A percentile compares a stretch with the other conserved stretches of the same genome.
Evolutionary conservation across 2,888 invertebrate genomes (phyloP).

Genomic region (Lochmaea crataegi): DNA sequence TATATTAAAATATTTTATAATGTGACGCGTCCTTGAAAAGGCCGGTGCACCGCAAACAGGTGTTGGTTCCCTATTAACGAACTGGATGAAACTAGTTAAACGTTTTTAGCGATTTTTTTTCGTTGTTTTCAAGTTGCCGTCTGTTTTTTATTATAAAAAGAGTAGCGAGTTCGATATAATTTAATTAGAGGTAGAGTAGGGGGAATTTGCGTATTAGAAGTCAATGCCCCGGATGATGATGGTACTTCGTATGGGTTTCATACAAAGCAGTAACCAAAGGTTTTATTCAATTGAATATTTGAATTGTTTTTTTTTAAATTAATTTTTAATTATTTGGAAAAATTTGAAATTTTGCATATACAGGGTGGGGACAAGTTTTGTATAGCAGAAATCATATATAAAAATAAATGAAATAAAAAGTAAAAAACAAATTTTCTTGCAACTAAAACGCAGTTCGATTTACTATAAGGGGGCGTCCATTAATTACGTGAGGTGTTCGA

Average conservation of each 20-base stretch:
- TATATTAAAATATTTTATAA: constrained; percentile 30
- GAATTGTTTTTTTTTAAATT: neutral
- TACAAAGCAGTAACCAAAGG: neutral
- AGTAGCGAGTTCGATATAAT: neutral
- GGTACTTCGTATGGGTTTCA: neutral
- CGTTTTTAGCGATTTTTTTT: neutral
- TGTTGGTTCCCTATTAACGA: neutral
- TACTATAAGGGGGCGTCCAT: too few relatives aligned
- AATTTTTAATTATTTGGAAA: too few relatives aligned
- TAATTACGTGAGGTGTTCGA: too few relatives aligned
- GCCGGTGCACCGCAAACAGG: constrained; percentile 3
- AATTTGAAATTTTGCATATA: too few relatives aligned
- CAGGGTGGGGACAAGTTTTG: too few relatives aligned
- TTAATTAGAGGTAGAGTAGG: constrained; percentile 12
- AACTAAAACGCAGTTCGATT: too few relatives aligned
- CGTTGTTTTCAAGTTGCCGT: neutral
- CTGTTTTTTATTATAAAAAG: neutral
- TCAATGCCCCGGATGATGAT: constrained; percentile 6
- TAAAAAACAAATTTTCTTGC: too few relatives aligned
- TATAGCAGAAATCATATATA: too few relatives aligned
- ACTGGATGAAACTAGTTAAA: neutral
- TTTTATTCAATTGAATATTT: neutral
- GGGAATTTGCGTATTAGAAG: constrained; percentile 12
- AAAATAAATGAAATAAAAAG: too few relatives aligned
- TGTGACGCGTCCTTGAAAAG: constrained; percentile 36